phyloP scores from a whole-genome alignment of 2,888 invertebrate species.

The Cyrtodaria siliqua region DNA sequence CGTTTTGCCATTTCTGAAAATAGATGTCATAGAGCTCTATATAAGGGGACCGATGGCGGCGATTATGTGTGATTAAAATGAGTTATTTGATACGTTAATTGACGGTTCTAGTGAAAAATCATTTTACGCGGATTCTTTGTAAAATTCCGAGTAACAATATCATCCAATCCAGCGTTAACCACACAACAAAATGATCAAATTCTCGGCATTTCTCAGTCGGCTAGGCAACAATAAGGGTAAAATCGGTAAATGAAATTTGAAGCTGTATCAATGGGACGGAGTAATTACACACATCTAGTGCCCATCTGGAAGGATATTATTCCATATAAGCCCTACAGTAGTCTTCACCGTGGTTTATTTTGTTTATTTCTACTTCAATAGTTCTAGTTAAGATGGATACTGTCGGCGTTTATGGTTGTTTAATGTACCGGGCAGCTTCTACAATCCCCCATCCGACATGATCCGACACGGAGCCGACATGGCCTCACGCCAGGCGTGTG shows the following conservation, averaged over 20 bases:
- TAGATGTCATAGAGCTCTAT: conserved; percentile 13
- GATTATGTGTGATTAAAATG: conserved; percentile 67
- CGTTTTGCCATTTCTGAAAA: background rate
- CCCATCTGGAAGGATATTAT: conserved; percentile 59
- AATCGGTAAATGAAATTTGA: conserved; percentile 66
- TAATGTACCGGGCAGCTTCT: conserved; percentile 44
- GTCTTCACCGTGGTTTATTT: conserved; percentile 16
- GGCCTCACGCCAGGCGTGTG: conserved; percentile 32
- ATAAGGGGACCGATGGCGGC: conserved; percentile 27
- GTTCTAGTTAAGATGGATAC: conserved; percentile 5
- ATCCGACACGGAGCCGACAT: background rate
- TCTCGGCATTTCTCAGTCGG: conserved; percentile 47
- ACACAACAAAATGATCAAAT: conserved; percentile 48
- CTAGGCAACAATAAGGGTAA: conserved; percentile 61
- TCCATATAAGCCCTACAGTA: conserved; percentile 18
- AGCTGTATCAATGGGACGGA: conserved; percentile 49
- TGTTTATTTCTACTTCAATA: conserved; percentile 44
- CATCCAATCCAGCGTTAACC: conserved; percentile 26
- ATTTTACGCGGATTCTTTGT: conserved; percentile 33
- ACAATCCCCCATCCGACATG: conserved; percentile 8
- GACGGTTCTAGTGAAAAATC: conserved; percentile 55
- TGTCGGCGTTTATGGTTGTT: conserved; percentile 30
- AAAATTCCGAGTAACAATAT: conserved; percentile 29
- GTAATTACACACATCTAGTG: conserved; percentile 57
- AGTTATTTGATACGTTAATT: conserved; percentile 74